Base-by-base conservation (phyloP, 2,113 vertebrate genomes). In the Meleagris gallopavo region DNA sequence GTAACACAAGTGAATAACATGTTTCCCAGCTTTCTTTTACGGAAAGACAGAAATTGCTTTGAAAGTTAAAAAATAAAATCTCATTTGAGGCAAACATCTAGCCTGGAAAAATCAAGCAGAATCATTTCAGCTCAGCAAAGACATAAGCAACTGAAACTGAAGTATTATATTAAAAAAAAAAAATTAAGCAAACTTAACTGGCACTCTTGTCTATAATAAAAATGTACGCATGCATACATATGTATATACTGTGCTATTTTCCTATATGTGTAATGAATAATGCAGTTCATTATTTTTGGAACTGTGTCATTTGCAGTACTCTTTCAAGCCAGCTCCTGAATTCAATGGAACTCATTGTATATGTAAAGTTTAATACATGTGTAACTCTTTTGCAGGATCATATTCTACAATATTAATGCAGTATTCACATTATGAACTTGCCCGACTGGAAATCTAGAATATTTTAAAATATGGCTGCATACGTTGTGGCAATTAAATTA, bases 211-310 rank as follows among this genome's bases (percentile, higher is more conserved):
- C 89, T 89, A 62, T 95, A 95, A 90, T 91, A 95, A 96, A 95
- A 94, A 93, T 80, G 34, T 91, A 91, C 0, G 29, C 72, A 89
- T 82, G 72, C 93, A 91, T 94, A 87, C 89, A 93, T 96, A 95
- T 95, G 82, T 95, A 94, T 95, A 91, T 95, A 91, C 70, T 1
- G 5, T 92, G 65, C 93, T 87, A 90, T 96, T 95, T 97, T 93
- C 86, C 92, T 90, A 92, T 82, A 82, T 74, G 54, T 85, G 81
- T 94, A 82, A 96, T 96, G 96, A 95, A 97, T 97, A 97, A 97
- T 96, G 86, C 92, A 96, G 94, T 93, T 97, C 94, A 93, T 96
- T 97, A 94, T 95, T 97, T 96, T 95, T 96, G 93, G 93, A 96
- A 86, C 96, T 91, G 85, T 95, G 81, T 95, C 95, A 83, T 89